phyloP scores from a whole-genome alignment of 2,797 vertebrate genomes.

The Cryptoprocta ferox region DNA sequence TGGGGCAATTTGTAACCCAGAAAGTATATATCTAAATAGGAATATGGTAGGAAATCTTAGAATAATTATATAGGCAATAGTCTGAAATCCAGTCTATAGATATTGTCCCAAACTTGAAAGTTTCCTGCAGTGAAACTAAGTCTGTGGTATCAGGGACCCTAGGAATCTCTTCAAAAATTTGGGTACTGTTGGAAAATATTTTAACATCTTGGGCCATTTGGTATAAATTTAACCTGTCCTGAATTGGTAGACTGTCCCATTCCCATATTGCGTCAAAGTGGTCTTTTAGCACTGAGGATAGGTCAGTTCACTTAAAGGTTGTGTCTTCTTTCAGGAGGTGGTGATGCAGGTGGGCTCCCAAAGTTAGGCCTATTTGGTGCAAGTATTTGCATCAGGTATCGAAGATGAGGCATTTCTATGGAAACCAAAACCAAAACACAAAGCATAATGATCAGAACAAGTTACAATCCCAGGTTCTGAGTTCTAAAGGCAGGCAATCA shows the following conservation, averaged over 20 bases:
- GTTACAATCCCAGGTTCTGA: background rate
- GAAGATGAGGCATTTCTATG: background rate
- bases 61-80: background rate
- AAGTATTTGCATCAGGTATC: background rate
- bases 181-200: background rate
- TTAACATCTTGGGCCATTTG: background rate
- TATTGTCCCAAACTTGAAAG: background rate
- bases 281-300: background rate
- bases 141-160: background rate
- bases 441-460: background rate
- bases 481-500: background rate
- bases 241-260: background rate
- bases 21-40: background rate
- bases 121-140: background rate
- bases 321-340: background rate
- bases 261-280: background rate
- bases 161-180: background rate
- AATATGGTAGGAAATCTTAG: background rate
- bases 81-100: background rate
- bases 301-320: background rate
- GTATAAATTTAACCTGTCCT: background rate
- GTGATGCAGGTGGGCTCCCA: background rate
- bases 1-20: background rate
- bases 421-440: background rate
- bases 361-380: background rate